phyloP scores from a whole-genome alignment of 1,140 invertebrate species.

The Tetramorium alpestre region DNA sequence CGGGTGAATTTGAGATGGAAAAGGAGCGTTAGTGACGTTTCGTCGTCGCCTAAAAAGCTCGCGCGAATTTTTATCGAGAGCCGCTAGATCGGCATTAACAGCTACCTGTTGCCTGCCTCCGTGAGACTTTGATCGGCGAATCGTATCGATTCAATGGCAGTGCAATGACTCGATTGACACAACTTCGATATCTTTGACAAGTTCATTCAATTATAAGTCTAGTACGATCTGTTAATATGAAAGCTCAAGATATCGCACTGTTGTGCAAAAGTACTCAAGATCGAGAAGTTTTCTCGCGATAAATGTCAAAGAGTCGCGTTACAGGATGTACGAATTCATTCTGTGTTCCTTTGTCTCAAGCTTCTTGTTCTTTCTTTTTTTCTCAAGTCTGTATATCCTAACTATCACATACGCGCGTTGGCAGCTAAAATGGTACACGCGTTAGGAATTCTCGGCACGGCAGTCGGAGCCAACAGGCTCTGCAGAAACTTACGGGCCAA shows the following conservation, averaged over 20 bases:
- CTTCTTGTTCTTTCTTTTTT: not conserved
- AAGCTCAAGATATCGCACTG: not conserved
- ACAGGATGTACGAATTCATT: not conserved
- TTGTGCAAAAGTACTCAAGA: not conserved
- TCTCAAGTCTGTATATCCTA: conserved; percentile 30
- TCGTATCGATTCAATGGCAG: conserved; percentile 19
- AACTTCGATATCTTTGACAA: not conserved
- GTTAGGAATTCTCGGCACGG: conserved; percentile 80
- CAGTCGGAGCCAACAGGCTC: conserved; percentile 72
- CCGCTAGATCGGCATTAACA: conserved; percentile 45
- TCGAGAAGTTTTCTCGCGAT: not conserved
- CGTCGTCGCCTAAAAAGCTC: conserved; percentile 6
- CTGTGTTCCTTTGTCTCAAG: not conserved
- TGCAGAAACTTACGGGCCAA: conserved; percentile 77
- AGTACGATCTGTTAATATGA: not conserved
- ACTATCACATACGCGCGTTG: conserved; percentile 35
- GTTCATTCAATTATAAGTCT: not conserved
- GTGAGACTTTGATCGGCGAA: conserved; percentile 57
- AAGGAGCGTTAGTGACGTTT: not conserved
- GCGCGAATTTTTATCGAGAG: conserved; percentile 39
- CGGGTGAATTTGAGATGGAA: conserved; percentile 53
- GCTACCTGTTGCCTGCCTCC: conserved; percentile 67
- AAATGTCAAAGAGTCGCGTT: not conserved
- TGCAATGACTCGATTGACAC: not conserved
- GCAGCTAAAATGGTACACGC: conserved; percentile 71